phyloP scores from a whole-genome alignment of 2,888 invertebrate species.

The Ecdyonurus torrentis region DNA sequence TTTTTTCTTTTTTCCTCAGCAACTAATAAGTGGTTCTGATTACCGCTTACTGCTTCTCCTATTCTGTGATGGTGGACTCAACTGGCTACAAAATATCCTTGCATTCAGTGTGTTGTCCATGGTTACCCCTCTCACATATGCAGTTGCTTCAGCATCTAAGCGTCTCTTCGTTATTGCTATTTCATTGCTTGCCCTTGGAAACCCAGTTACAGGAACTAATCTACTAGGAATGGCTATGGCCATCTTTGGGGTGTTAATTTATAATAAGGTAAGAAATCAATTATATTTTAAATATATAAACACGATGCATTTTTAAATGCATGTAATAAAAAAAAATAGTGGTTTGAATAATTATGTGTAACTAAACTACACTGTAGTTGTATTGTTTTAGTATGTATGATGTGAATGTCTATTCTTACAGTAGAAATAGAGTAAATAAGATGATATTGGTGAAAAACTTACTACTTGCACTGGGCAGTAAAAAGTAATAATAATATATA shows the following conservation, averaged over 20 bases:
- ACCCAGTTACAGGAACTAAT: constrained; percentile 79
- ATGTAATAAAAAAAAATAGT: too few relatives aligned
- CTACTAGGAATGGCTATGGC: constrained; percentile 82
- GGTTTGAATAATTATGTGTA: too few relatives aligned
- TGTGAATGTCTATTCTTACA: too few relatives aligned
- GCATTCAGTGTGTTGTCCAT: constrained; percentile 85
- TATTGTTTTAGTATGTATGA: neutral
- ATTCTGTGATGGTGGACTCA: constrained; percentile 66
- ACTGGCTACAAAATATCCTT: constrained; percentile 88
- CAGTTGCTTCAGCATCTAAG: constrained; percentile 90
- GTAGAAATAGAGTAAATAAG: too few relatives aligned
- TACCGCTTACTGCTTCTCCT: constrained; percentile 40
- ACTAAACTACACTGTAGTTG: neutral
- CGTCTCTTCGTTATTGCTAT: constrained; percentile 80
- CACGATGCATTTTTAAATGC: too few relatives aligned
- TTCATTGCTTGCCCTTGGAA: constrained; percentile 71
- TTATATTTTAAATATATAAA: too few relatives aligned
- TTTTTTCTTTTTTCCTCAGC: too few relatives aligned
- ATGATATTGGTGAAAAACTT: too few relatives aligned
- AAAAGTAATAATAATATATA: too few relatives aligned
- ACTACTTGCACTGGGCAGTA: too few relatives aligned
- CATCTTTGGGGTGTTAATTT: constrained; percentile 73
- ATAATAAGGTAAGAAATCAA: constrained; percentile 61
- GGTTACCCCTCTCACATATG: constrained; percentile 88
- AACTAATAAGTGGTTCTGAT: neutral